Conservation (phyloP, 2,888 invertebrate species). For the Lasiommata megera region DNA sequence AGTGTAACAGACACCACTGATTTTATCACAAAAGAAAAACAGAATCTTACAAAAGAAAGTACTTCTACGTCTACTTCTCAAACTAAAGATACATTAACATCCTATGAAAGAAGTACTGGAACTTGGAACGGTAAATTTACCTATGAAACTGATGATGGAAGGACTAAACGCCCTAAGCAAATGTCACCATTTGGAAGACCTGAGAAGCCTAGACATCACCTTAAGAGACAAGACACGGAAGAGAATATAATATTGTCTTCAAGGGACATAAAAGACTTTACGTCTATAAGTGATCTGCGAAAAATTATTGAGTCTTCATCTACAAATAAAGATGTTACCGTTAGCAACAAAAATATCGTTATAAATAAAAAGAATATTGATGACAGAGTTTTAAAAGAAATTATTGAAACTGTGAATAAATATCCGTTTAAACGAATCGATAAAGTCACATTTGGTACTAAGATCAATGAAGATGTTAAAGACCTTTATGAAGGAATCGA, state of each 20-base stretch:
- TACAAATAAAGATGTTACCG: conserved; percentile 66
- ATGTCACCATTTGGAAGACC: conserved; percentile 69
- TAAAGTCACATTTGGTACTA: conserved; percentile 78
- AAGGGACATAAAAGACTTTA: conserved; percentile 74
- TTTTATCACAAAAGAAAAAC: conserved; percentile 69
- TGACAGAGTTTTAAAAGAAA: conserved; percentile 69
- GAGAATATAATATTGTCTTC: conserved; percentile 75
- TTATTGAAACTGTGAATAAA: conserved; percentile 74
- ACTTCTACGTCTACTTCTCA: conserved; percentile 52
- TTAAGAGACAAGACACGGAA: conserved; percentile 73
- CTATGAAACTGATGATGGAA: conserved; percentile 73
- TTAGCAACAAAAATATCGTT: conserved; percentile 73
- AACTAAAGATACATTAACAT: conserved; percentile 67
- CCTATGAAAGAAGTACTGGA: conserved; percentile 72
- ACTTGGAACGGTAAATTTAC: conserved; percentile 82
- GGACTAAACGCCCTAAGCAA: conserved; percentile 65
- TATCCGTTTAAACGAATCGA: conserved; percentile 76
- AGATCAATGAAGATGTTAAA: conserved; percentile 82
- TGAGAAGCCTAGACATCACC: conserved; percentile 66
- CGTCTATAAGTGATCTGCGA: conserved; percentile 70
- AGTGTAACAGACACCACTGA: conserved; percentile 58
- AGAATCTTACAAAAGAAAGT: conserved; percentile 70
- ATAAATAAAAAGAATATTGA: conserved; percentile 69
- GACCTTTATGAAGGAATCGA: conserved; percentile 74
- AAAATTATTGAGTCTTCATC: conserved; percentile 72